phyloP scores from a whole-genome alignment of 2,113 vertebrate species.

The Tichodroma muraria region DNA sequence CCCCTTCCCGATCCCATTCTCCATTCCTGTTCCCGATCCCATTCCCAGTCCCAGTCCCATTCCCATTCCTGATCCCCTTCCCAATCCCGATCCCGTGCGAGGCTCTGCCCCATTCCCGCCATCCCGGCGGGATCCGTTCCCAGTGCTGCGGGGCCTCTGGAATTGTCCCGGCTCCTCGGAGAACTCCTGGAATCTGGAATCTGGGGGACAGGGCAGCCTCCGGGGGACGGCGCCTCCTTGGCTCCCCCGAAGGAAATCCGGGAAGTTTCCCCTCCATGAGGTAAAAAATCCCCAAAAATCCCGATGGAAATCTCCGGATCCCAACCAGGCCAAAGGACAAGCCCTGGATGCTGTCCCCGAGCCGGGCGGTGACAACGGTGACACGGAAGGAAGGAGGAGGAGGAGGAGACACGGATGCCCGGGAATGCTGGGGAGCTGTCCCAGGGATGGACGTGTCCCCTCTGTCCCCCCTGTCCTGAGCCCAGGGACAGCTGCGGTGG shows the following conservation, averaged over 20 bases:
- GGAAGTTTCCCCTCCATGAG: background rate
- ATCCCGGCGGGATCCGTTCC: background rate
- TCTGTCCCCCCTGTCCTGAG: background rate
- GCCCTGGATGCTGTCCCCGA: background rate
- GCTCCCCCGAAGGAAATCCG: background rate
- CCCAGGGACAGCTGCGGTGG: background rate
- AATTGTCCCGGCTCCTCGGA: background rate
- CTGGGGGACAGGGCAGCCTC: background rate
- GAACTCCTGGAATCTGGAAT: background rate
- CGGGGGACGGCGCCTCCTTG: background rate
- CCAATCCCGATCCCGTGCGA: background rate
- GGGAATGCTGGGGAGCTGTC: background rate
- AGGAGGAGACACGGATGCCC: background rate
- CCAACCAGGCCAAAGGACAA: background rate
- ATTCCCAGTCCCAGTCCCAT: background rate
- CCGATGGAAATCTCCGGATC: background rate
- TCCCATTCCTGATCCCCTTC: background rate
- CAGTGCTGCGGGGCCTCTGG: background rate
- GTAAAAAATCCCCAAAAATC: background rate
- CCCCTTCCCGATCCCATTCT: too few relatives aligned
- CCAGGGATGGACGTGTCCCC: background rate
- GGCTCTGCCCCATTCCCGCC: background rate
- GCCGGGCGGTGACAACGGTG: background rate
- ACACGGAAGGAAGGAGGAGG: background rate
- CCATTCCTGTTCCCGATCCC: too few relatives aligned